phyloP scores from a whole-genome alignment of 2,797 vertebrate species.

The Nasua narica region DNA sequence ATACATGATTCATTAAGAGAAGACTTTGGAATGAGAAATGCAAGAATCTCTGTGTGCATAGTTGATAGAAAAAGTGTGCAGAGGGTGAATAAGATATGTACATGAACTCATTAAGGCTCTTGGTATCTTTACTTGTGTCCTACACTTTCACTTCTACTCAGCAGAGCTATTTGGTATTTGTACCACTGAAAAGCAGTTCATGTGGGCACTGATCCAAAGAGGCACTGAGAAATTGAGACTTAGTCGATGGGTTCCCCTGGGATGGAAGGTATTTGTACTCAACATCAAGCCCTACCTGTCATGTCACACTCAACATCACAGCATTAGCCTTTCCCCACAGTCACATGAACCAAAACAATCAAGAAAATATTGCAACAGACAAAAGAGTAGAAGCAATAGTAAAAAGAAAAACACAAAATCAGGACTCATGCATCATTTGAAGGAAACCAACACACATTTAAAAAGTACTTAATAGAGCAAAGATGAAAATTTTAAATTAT shows the following conservation, averaged over 20 bases:
- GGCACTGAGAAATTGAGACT: background rate
- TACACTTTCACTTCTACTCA: background rate
- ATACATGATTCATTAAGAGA: background rate
- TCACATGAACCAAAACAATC: background rate
- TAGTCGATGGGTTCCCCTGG: rapidly evolving
- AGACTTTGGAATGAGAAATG: background rate
- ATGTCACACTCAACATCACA: background rate
- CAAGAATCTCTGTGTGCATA: background rate
- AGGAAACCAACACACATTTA: background rate
- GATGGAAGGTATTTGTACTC: background rate
- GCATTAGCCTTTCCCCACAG: background rate
- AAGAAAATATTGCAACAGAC: background rate
- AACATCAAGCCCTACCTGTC: background rate
- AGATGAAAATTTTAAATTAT: background rate
- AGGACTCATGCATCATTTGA: background rate
- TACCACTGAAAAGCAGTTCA: background rate
- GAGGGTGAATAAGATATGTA: background rate
- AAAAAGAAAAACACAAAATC: background rate
- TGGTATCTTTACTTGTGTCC: rapidly evolving
- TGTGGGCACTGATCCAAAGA: background rate
- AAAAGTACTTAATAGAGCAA: background rate
- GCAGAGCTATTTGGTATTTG: background rate
- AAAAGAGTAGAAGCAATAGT: background rate
- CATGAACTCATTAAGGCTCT: background rate
- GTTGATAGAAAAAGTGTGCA: background rate